Base-by-base conservation (phyloP, 2,888 invertebrate genomes). In the Muschampia staudingeri region DNA sequence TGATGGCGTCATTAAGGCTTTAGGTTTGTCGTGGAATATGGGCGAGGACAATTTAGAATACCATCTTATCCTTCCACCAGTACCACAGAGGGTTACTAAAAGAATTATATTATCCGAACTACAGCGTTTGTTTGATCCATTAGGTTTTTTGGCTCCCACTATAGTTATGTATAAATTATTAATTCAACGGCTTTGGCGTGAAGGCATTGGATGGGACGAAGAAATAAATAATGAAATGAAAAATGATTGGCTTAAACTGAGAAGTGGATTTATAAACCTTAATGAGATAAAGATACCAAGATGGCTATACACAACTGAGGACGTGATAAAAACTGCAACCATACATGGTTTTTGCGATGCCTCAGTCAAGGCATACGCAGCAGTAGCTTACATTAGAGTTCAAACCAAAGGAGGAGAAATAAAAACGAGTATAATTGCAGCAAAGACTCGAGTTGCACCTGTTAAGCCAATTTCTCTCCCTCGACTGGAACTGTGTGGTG, bases 61-160 rank as follows among this genome's bases (percentile, higher is more conserved):
- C 34, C 71, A 80, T 8, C 19, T 79, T 12, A 75, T 30, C 16
- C 52, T 75, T n/a, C 52, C 56, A 25, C 25, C 61, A 11, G 2
- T 11, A 25, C 9, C 61, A 1, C n/a, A 61, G 25, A 19, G 9
- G 9, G 25, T 25, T 12, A 61, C 76, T 2, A 76, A 76, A 42
- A n/a, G 76, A 14, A 78, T 79, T 9, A 76, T 65, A 6, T 12
- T 88, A 6, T 80, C 87, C 5, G 87, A 88, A 37, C 82, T 84
- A 7, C 83, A 81, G 25, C 82, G 79, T 65, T 56, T 86, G 2
- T 86, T 84, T 71, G 83, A 85, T 56, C 86, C 88, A 61, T 71
- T 88, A 7, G 87, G 87, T 25, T 87, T 88, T 88, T 70, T 88
- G 16, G 80, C 88, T 48, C 87, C 67, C 80, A 16, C 81, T 86